Percentiles rank a stretch among this genome's conserved stretches.
Conservation (phyloP, 1,140 invertebrate species). For the Brachionus angularis region DNA sequence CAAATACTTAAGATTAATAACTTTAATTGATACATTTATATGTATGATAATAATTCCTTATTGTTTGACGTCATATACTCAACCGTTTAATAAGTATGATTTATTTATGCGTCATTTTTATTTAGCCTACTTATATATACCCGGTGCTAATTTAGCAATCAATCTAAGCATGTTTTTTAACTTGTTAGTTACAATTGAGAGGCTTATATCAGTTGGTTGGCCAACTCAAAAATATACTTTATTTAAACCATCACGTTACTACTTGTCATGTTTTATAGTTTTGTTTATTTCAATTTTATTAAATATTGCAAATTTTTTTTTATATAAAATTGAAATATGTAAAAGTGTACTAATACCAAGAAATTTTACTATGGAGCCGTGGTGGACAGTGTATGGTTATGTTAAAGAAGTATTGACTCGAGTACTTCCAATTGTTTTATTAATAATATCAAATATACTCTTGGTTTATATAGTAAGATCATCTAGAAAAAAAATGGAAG, state of each 20-base stretch:
- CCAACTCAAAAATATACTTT: constrained; percentile 33
- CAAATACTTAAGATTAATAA: constrained; percentile 33
- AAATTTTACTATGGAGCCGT: constrained; percentile 4
- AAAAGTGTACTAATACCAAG: constrained; percentile 17
- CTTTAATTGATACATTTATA: constrained; percentile 29
- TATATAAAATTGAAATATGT: constrained; percentile 33
- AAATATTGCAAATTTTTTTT: constrained; percentile 31
- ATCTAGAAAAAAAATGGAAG: constrained; percentile 30
- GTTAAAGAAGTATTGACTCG: constrained; percentile 29
- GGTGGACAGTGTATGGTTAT: constrained; percentile 22
- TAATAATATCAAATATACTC: constrained; percentile 22
- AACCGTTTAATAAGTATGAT: constrained; percentile 38
- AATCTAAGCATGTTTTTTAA: constrained; percentile 38
- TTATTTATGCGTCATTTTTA: constrained; percentile 18
- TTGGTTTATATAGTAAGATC: constrained; percentile 35
- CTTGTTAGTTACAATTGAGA: constrained; percentile 33
- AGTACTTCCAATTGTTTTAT: constrained; percentile 23
- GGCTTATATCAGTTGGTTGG: constrained; percentile 40
- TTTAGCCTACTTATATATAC: constrained; percentile 38
- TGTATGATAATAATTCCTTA: constrained; percentile 36
- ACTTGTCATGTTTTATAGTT: constrained; percentile 27
- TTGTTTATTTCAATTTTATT: constrained; percentile 12
- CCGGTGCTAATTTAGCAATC: constrained; percentile 41
- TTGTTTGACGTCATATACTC: constrained; percentile 33
- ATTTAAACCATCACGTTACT: constrained; percentile 39